A percentile compares a stretch with the other conserved stretches of the same genome.
phyloP scores from a whole-genome alignment of 1,140 invertebrate species.

The Bombus haemorrhoidalis region DNA sequence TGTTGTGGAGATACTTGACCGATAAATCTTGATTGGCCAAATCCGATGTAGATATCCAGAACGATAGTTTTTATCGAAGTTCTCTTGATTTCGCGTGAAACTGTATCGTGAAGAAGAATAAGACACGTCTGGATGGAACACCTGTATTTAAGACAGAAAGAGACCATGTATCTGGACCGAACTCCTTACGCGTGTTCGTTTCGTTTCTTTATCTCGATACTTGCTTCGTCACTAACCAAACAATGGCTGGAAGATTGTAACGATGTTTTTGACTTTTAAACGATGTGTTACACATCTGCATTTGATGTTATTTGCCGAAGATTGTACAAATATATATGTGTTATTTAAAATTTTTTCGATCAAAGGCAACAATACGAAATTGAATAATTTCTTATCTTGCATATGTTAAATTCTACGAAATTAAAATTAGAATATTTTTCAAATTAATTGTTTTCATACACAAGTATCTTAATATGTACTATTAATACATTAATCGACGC shows the following conservation, averaged over 20 bases:
- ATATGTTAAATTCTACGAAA: too few relatives aligned
- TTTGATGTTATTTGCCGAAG: background rate
- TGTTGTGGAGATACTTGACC: background rate
- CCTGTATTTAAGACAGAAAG: conserved; percentile 43
- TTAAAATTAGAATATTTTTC: too few relatives aligned
- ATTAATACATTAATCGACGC: background rate
- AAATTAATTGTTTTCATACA: too few relatives aligned
- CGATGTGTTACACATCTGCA: background rate
- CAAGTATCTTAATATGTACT: too few relatives aligned
- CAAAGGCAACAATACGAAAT: background rate
- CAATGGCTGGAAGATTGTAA: background rate
- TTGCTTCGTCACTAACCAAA: conserved; percentile 39
- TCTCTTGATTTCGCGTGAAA: background rate
- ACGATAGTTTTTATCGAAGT: too few relatives aligned
- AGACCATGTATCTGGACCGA: background rate
- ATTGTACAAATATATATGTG: background rate
- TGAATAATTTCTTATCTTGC: too few relatives aligned
- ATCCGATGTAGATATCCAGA: background rate
- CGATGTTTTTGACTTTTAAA: background rate
- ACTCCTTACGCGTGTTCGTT: background rate
- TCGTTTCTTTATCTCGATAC: conserved; percentile 18
- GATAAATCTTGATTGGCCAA: too few relatives aligned
- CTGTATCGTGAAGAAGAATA: background rate
- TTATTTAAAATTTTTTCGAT: background rate
- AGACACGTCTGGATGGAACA: background rate